Conservation (phyloP, 2,888 invertebrate species). For the Chalcosyrphus nemorum region DNA sequence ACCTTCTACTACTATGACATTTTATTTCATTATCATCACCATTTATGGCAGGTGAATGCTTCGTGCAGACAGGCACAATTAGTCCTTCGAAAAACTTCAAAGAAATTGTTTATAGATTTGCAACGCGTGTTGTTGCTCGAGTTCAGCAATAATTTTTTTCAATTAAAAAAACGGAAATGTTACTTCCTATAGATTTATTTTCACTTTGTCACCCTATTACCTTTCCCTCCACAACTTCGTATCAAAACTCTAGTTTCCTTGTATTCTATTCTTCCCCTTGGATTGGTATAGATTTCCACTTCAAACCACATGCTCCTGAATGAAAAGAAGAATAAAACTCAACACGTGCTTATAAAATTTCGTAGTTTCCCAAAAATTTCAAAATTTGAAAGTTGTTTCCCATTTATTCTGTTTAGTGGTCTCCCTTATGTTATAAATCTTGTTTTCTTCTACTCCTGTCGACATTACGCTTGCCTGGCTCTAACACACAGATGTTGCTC, state of each 20-base stretch:
- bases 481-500: conserved; percentile 25
- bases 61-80: no score
- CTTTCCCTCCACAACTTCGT: not conserved
- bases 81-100: no score
- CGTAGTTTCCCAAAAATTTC: conserved; percentile 8
- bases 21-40: no score
- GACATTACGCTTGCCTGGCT: not conserved
- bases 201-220: not conserved
- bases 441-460: not conserved
- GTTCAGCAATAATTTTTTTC: no score
- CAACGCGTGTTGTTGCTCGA: no score
- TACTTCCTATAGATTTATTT: no score
- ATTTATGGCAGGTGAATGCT: no score
- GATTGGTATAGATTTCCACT: not conserved
- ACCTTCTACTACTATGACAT: no score
- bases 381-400: not conserved
- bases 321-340: not conserved
- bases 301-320: not conserved
- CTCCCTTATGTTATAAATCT: conserved; percentile 17
- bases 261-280: not conserved
- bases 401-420: not conserved
- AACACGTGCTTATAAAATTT: conserved; percentile 33
- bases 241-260: not conserved
- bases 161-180: no score
- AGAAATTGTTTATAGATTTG: no score